Evolutionary conservation across 2,797 vertebrate genomes (phyloP), one percentile per base, ranked within the genome.

Genomic region (Pelochelys cantorii): DNA sequence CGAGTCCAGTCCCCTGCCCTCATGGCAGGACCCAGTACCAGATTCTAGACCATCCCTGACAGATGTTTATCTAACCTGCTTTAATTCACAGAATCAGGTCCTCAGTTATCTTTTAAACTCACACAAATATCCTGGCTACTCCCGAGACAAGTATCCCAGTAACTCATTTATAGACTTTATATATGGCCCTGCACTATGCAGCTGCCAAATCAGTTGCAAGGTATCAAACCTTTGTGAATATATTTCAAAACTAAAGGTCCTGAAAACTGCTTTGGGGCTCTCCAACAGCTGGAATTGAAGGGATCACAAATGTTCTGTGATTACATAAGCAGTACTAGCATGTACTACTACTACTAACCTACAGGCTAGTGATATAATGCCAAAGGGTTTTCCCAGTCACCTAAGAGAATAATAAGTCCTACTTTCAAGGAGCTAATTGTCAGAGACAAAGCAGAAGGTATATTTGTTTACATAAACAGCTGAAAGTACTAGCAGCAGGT

Each of bases 331-430:
- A 1, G 0, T n/a, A 88, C 87, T 83, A 93, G 54, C 87, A 85
- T 6, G 7, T 27, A 15, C 25, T 68, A 15, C 17, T 9, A 17
- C 14, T 68, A 68, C 42, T 48, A 48, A 68, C 17, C 31, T 68
- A n/a, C 37, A 17, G 37, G 14, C 25, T 37, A 20, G 22, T 37
- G 2, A 1, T 71, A 85, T 88, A 93, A 74, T 25, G 92, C 55
- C 52, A 80, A n/a, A n/a, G 92, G 56, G 78, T 78, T 79, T 81
- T 88, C 84, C 89, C 83, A 68, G 93, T 81, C 85, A 95, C 85
- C 95, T 94, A 95, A 92, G 92, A 81, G 93, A 95, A 89, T 83
- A 95, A 89, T 83, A 93, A 95, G 95, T 78, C 31, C 84, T 68
- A 34, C 48, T 48, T 34, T 78, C 75, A 18, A 82, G 90, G 94